A percentile compares a stretch with the other conserved stretches of the same genome.
Conservation (phyloP, 2,888 invertebrate genomes). For the Pollenia amentaria region DNA sequence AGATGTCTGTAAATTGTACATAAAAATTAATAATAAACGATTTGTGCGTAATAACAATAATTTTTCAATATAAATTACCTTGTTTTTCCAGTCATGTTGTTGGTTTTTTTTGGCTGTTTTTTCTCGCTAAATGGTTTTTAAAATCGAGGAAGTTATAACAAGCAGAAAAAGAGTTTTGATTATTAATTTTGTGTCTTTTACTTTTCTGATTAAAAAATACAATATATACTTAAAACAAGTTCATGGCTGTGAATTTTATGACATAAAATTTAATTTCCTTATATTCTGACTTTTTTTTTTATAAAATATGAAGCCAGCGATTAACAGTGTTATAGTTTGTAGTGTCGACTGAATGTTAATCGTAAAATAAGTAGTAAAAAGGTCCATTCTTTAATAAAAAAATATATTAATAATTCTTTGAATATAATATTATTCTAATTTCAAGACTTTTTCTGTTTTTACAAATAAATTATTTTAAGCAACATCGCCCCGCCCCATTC, state of each 20-base stretch:
- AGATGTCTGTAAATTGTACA: conserved; percentile 74
- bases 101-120: background rate
- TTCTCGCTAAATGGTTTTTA: conserved; percentile 6
- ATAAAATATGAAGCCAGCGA: background rate
- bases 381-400: too few relatives aligned
- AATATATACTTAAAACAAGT: background rate
- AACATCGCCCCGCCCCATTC: too few relatives aligned
- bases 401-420: too few relatives aligned
- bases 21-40: conserved; percentile 84
- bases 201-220: conserved; percentile 5
- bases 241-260: conserved; percentile 10
- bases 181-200: conserved; percentile 1
- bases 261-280: conserved; percentile 26
- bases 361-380: background rate
- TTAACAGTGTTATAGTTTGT: conserved; percentile 15
- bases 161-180: conserved; percentile 22
- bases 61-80: conserved; percentile 75
- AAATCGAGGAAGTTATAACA: conserved; percentile 47
- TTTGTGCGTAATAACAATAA: conserved; percentile 82
- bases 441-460: too few relatives aligned
- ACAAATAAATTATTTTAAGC: too few relatives aligned
- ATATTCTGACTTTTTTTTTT: conserved; percentile 16
- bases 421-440: too few relatives aligned
- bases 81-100: conserved; percentile 23
- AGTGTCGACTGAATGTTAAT: background rate